Base-by-base conservation (phyloP, 2,113 vertebrate species). In the Empidonax alnorum region DNA sequence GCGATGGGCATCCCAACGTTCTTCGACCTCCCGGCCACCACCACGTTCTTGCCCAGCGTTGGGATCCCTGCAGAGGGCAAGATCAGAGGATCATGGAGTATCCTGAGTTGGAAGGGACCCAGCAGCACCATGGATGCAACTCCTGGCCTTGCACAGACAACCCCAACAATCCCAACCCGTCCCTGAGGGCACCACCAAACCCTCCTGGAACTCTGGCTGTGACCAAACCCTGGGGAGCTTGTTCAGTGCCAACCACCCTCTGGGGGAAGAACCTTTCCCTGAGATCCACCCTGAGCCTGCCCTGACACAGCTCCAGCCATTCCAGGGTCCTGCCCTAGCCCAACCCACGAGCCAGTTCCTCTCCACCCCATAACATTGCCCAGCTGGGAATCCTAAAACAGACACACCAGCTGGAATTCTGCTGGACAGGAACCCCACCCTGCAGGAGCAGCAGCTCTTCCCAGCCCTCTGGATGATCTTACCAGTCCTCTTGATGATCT, bases 1-100 rank as follows among this genome's bases (percentile, higher is more conserved):
- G 99, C 99, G 4, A 99, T 99, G 47, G 99, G 99, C 99, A 99
- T 99, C 4, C 99, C 99, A 37, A 99, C 99, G 1, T 99, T 99
- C 97, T 99, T 99, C 4, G 99, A 99, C 68, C 99, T 98, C 47
- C 99, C 99, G 0, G 99, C 99, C 75, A 99, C 99, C 41, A 99
- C 97, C 23, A 99, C 99, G 2, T 99, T 99, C 98, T 99, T 99
- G 42, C 99, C 99, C 50, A 99, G 88, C 1, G 99, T 99, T 5
- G 99, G 98, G 96, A 99, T 99, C 52, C 99, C 99, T 99, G 86
- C 42, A 20, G 68, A 19, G 78, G 15, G 44, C 25, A 23, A 13
- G 35, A 25, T 0, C 21, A 35, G 35, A 67, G 3, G 5, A 1
- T 21, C 6, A 17, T 31, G n/a, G 19, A 1, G 23, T 10, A 21